A percentile compares a stretch with the other conserved stretches of the same genome.
Conservation (phyloP, 2,797 vertebrate species). For the Otus scops region DNA sequence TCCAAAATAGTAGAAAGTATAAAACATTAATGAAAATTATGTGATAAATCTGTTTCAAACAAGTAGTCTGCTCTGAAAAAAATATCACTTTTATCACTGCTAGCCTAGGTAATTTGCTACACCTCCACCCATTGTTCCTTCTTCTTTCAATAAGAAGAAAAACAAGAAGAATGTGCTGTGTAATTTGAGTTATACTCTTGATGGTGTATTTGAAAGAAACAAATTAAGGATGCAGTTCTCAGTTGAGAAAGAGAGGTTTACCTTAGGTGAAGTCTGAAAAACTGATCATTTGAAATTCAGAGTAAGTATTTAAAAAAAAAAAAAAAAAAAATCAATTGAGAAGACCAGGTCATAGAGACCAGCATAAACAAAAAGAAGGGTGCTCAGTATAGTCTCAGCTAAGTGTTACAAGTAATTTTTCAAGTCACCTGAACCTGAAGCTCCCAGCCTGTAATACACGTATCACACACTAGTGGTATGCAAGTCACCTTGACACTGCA, state of each 20-base stretch:
- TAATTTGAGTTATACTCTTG: background rate
- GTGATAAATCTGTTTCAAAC: background rate
- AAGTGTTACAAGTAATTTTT: background rate
- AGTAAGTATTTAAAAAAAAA: background rate
- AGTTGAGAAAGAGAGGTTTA: background rate
- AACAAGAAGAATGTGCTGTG: background rate
- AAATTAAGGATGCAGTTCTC: background rate
- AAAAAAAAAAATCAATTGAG: background rate
- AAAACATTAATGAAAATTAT: conserved; percentile 9
- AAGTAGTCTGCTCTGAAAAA: background rate
- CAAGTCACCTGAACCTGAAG: background rate
- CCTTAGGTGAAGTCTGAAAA: background rate
- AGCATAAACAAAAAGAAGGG: background rate
- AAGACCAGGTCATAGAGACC: background rate
- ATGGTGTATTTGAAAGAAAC: background rate
- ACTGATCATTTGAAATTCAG: background rate
- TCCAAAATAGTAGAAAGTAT: conserved; percentile 38
- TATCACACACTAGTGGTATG: no score
- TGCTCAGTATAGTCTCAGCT: no score
- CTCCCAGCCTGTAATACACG: background rate
- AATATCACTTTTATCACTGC: background rate
- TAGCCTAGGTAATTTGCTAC: background rate
- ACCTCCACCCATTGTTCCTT: background rate
- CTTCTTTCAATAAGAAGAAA: background rate
- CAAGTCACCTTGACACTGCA: accelerated